A percentile compares a stretch with the other conserved stretches of the same genome.
phyloP scores from a whole-genome alignment of 23 tunicate genomes.

The Halocynthia aurantium region DNA sequence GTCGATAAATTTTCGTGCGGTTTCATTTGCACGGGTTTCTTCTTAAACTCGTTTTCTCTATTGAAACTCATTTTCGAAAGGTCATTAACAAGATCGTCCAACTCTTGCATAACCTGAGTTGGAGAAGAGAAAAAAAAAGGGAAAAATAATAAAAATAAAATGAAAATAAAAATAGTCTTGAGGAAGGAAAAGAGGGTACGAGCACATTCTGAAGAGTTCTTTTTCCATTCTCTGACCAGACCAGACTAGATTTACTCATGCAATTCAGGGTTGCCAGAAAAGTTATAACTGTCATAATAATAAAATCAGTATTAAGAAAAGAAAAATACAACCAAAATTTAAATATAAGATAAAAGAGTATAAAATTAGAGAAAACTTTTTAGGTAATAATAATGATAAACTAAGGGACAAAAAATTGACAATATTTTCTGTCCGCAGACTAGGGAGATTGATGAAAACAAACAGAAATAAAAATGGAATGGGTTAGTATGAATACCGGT shows the following conservation, averaged over 20 bases:
- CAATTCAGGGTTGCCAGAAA: no score
- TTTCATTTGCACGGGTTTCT: background rate
- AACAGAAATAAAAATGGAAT: background rate
- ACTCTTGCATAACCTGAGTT: constrained; percentile 44
- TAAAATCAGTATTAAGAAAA: background rate
- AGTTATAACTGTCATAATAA: background rate
- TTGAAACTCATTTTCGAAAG: constrained; percentile 18
- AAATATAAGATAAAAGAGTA: background rate
- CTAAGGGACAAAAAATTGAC: no score
- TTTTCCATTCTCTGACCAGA: no score
- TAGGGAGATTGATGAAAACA: no score
- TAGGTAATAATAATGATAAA: no score
- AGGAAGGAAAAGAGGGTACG: background rate
- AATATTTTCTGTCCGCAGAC: no score
- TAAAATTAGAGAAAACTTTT: no score
- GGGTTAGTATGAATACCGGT: constrained; percentile 30
- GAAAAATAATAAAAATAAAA: constrained; percentile 8
- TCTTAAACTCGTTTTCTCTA: background rate
- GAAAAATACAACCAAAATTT: background rate
- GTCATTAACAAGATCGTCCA: constrained; percentile 38
- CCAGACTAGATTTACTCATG: no score
- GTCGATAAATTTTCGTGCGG: no score
- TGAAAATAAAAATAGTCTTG: background rate
- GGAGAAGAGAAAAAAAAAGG: background rate
- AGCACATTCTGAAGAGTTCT: no score